Evolutionary conservation across 2,797 vertebrate species (phyloP).

Genomic region (Alca torda): DNA sequence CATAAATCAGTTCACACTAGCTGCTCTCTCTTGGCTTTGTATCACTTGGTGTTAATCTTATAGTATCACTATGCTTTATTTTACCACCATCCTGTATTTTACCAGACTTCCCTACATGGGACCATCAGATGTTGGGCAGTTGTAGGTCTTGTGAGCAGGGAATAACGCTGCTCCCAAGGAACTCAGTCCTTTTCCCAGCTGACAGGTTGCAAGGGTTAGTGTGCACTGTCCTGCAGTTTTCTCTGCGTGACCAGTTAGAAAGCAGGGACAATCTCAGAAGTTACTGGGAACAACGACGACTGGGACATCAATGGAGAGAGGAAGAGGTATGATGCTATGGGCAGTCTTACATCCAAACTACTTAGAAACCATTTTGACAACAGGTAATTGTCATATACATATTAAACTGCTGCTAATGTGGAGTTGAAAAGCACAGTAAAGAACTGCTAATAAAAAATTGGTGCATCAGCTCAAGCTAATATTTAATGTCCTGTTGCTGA

Average conservation of each 20-base stretch:
- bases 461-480: background rate
- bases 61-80: background rate
- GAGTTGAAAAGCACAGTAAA: background rate
- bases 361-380: background rate
- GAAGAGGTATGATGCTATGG: background rate
- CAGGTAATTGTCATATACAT: background rate
- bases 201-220: background rate
- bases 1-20: background rate
- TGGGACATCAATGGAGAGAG: background rate
- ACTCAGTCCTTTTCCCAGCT: background rate
- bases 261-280: background rate
- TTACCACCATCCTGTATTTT: background rate
- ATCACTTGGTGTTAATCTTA: background rate
- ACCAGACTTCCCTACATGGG: background rate
- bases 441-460: rapidly evolving
- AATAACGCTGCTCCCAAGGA: background rate
- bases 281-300: background rate
- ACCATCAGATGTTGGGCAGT: no score
- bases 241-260: background rate
- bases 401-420: background rate
- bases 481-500: background rate
- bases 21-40: background rate
- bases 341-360: background rate
- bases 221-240: background rate
- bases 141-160: background rate